phyloP scores from a whole-genome alignment of 2,797 vertebrate species.

The Borostomias antarcticus region DNA sequence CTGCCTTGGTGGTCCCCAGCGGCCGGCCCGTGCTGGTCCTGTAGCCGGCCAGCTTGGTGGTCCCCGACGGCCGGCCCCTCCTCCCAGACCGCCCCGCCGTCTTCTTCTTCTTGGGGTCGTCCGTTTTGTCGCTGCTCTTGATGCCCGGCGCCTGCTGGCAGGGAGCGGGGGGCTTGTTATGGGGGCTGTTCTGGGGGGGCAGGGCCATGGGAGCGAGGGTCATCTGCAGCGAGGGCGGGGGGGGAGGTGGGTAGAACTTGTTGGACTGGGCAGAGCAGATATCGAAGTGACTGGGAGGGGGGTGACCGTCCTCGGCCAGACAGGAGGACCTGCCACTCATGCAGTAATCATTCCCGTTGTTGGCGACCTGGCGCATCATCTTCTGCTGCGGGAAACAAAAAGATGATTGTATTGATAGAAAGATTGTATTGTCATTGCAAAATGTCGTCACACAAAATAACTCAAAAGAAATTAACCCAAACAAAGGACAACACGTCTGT shows the following conservation, averaged over 20 bases:
- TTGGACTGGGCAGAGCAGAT: constrained; percentile 87
- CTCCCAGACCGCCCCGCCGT: constrained; percentile 88
- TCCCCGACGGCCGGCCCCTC: constrained; percentile 91
- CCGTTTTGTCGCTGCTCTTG: constrained; percentile 81
- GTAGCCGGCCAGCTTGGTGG: constrained; percentile 96
- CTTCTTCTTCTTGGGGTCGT: constrained; percentile 94
- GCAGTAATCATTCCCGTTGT: constrained; percentile 84
- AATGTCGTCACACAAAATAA: too few relatives aligned
- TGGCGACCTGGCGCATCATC: constrained; percentile 97
- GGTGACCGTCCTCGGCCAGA: constrained; percentile 88
- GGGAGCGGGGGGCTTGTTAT: constrained; percentile 86
- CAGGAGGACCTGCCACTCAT: constrained; percentile 90
- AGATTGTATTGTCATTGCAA: too few relatives aligned
- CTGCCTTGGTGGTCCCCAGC: constrained; percentile 95
- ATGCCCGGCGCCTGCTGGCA: constrained; percentile 78
- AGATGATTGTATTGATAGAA: too few relatives aligned
- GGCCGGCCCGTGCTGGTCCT: constrained; percentile 97
- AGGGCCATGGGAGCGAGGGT: constrained; percentile 70
- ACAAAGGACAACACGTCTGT: too few relatives aligned
- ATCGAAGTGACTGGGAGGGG: constrained; percentile 88
- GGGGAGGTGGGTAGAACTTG: constrained; percentile 87
- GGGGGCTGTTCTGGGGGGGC: constrained; percentile 76
- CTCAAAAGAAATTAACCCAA: too few relatives aligned
- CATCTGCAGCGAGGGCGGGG: constrained; percentile 72
- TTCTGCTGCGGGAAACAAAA: constrained; percentile 70